Base-by-base conservation (phyloP, 2,888 invertebrate genomes). In the Melanotus villosus region DNA sequence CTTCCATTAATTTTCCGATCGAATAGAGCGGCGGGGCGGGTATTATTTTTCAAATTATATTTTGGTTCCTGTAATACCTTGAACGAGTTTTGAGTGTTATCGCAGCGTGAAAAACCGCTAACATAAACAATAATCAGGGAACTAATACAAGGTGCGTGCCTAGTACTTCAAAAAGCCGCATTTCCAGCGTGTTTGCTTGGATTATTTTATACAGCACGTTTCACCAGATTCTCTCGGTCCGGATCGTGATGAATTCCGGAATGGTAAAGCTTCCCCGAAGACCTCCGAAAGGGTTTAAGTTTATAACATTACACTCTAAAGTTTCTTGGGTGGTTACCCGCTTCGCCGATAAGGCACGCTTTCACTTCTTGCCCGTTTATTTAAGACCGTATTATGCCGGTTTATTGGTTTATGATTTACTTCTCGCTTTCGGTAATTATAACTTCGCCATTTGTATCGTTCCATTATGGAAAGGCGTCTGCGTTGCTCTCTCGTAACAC, bases 261-360 rank as follows among this genome's bases (percentile, higher is more conserved):
- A 41, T 18, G 45, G n/a, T 19, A 60, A 32, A 45, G 21, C 36
- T 18, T 41, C 32, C 14, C 54, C 68, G 68, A 68, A 56, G 62
- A 47, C 19, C 57, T 52, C 66, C 66, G 70, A 65, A 70, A 63
- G 54, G 52, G 63, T 70, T 58, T 64, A 70, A 64, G 59, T 70
- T 70, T 64, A 43, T 41, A 54, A 63, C 54, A 63, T 70, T 45
- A 57, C 56, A 59, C 54, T 52, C 18, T 54, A 57, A 70, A 70
- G 63, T 65, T 71, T 65, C 68, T 52, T 50, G 68, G 71, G 64
- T 71, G 71, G 71, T 58, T 63, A 58, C 62, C 65, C 65, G 43
- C 41, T 56, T 57, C 30, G 58, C 65, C 73, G 76, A 76, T 76
- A 75, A 76, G 76, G 75, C 76, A 76, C 76, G 76, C 71, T 72